Base-by-base conservation (phyloP, 2,113 vertebrate genomes). In the Panurus biarmicus region DNA sequence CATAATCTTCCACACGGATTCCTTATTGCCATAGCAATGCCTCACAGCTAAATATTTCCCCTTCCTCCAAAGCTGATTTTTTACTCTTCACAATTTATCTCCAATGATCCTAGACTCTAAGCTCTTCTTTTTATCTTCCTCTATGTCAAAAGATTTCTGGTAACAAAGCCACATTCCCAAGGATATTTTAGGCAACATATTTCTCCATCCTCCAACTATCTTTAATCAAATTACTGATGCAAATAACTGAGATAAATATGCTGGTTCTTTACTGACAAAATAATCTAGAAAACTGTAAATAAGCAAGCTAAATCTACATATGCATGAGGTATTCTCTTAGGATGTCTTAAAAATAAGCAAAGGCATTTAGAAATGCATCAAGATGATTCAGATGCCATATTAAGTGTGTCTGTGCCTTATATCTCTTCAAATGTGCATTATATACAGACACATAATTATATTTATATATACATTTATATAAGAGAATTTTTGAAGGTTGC, bases 51-150 rank as follows among this genome's bases (percentile, higher is more conserved):
- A 89, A 77, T 95, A 95, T 67, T 94, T 93, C 36, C 60, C 72
- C n/a, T 94, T 95, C 44, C n/a, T 94, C 89, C 87, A 91, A 95
- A 95, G 93, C 82, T 91, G 85, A 95, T 95, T 95, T 95, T 87
- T 95, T 57, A 67, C 87, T 94, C 82, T 95, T 87, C 85, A 89
- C 48, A 66, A 80, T 95, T 91, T 94, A 93, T 94, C 94, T 94
- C 83, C 16, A 90, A 42, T 92, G 64, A 86, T 95, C 40, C 96
- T 92, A 92, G 94, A 93, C 79, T 48, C 51, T 92, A 93, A 94
- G 88, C 92, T 93, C 90, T 94, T 79, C 74, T 87, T 95, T 94
- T 95, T 96, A 95, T 95, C 93, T 95, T 85, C 36, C 40, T 93
- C 74, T 69, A 0, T 62, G 96, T 91, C 89, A 91, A 76, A 95